phyloP scores from a whole-genome alignment of 92 coral and sea anemone genomes.

The Porites lobata region DNA sequence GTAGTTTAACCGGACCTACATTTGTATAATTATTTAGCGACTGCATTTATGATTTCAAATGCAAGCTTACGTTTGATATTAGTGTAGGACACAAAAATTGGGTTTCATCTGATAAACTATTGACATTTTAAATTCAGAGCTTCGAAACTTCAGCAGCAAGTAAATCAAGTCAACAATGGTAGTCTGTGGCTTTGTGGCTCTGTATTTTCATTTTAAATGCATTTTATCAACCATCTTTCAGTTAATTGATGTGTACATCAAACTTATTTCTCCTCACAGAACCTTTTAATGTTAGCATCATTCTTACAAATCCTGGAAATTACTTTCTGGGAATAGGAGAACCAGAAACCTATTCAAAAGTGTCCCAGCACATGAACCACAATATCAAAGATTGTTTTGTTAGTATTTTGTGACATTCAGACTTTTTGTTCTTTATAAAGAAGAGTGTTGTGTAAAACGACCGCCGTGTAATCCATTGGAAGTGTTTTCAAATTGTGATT shows the following conservation, averaged over 20 bases:
- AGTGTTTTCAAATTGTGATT: neutral
- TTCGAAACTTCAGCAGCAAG: neutral
- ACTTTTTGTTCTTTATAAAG: neutral
- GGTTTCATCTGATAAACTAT: no score
- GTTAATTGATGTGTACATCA: no score
- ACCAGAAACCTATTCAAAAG: neutral
- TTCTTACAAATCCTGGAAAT: neutral
- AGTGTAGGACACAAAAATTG: no score
- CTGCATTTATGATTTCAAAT: no score
- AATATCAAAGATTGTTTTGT: no score
- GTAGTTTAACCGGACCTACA: no score
- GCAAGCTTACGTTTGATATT: no score
- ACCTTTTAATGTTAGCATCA: neutral
- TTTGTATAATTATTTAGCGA: no score
- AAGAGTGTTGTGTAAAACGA: neutral
- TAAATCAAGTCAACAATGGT: no score
- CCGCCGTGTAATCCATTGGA: conserved; percentile 3
- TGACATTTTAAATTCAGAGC: neutral
- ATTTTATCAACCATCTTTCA: neutral
- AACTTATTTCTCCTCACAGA: no score
- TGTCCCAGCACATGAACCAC: neutral
- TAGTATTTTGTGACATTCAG: neutral
- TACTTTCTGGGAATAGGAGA: neutral
- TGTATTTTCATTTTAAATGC: no score
- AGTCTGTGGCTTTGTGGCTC: no score